These are phyloP conservation scores for Tiliqua scincoides DNA, from an alignment of 2,113 vertebrate species.

Conservation along the genomic window DNA sequence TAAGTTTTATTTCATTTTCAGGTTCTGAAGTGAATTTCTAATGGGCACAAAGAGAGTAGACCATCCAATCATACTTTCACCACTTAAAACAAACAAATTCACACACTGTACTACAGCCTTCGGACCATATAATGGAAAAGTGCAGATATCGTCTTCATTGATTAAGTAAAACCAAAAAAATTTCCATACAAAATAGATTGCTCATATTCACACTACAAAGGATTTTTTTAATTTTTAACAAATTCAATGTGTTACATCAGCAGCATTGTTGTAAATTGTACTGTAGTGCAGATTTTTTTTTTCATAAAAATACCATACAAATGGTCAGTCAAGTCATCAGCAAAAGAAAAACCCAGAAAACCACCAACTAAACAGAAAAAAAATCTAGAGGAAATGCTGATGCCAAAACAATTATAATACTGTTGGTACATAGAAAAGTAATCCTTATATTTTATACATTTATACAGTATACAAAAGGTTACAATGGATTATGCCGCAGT, in stretches of 20 bases:
- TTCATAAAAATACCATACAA: conserved; percentile 91
- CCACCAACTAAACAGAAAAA: conserved; percentile 74
- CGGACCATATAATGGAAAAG: conserved; percentile 76
- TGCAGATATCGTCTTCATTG: conserved; percentile 74
- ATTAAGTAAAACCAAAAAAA: conserved; percentile 79
- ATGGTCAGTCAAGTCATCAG: conserved; percentile 87
- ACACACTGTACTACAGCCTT: conserved; percentile 71
- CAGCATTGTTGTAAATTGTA: conserved; percentile 91
- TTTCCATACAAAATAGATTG: conserved; percentile 85
- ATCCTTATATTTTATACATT: conserved; percentile 94
- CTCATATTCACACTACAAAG: conserved; percentile 83
- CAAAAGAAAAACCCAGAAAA: conserved; percentile 83
- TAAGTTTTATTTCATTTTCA: conserved; percentile 64
- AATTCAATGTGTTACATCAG: conserved; percentile 88
- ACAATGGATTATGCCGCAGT: conserved; percentile 95
- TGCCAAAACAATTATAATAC: conserved; percentile 89
- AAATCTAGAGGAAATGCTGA: conserved; percentile 90
- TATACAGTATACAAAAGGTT: conserved; percentile 96
- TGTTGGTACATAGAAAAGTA: conserved; percentile 96
- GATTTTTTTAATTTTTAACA: conserved; percentile 78
- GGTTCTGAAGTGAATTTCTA: conserved; percentile 69
- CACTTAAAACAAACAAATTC: conserved; percentile 75
- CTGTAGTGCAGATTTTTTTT: conserved; percentile 85
- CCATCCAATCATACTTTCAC: conserved; percentile 72
- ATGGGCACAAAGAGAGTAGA: conserved; percentile 75